phyloP scores from a whole-genome alignment of 2,888 invertebrate genomes.

The Eupithecia exiguata region DNA sequence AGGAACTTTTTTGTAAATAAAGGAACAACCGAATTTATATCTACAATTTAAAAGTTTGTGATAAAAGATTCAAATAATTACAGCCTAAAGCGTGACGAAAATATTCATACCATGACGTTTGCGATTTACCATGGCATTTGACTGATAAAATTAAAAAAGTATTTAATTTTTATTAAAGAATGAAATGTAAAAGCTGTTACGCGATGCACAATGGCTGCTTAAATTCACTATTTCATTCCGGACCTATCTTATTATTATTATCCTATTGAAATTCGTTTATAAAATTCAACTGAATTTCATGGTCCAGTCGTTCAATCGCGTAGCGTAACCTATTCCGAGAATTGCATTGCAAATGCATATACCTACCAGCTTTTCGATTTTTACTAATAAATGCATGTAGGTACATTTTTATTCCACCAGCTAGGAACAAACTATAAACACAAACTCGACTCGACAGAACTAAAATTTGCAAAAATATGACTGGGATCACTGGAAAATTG shows the following conservation, averaged over 20 bases:
- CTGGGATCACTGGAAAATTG: neutral
- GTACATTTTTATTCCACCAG: neutral
- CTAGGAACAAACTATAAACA: neutral
- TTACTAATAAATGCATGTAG: neutral
- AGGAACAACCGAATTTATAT: too few relatives aligned
- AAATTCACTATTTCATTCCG: neutral
- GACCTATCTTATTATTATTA: neutral
- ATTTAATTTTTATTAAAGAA: neutral
- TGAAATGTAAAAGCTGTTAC: neutral
- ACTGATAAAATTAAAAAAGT: neutral
- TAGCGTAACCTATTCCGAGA: neutral
- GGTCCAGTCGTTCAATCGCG: constrained; percentile 9
- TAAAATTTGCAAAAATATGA: constrained; percentile 3
- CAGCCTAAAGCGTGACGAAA: neutral
- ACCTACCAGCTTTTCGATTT: neutral
- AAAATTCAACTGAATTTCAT: constrained; percentile 4
- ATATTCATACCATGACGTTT: neutral
- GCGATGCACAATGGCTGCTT: neutral
- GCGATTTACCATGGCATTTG: neutral
- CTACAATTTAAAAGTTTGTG: neutral
- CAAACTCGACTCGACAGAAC: neutral
- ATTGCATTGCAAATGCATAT: constrained; percentile 10
- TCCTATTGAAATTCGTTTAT: constrained; percentile 10
- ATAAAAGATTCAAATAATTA: neutral
- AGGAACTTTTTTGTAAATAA: neutral